Conservation (phyloP, 2,888 invertebrate species). For the Athalia circularis region DNA sequence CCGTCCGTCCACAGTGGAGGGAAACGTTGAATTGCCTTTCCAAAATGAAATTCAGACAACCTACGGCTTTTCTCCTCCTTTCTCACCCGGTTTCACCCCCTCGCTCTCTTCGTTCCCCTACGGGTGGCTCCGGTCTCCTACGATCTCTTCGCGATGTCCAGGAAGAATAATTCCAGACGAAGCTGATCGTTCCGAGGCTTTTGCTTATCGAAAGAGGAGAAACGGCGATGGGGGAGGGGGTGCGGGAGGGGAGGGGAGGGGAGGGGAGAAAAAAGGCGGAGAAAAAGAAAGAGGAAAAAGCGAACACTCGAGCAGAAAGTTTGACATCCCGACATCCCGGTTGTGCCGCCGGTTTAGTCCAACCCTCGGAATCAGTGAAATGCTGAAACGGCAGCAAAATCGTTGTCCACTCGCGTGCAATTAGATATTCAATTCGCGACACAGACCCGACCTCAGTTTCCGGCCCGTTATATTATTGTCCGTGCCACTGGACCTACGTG, state of each 20-base stretch:
- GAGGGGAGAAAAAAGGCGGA: not conserved
- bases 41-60: conserved; percentile 26
- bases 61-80: not conserved
- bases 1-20: not conserved
- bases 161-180: not conserved
- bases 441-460: conserved; percentile 22
- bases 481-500: conserved; percentile 2
- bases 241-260: too few species aligned
- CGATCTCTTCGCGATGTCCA: not conserved
- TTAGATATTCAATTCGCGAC: conserved; percentile 35
- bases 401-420: conserved; percentile 2
- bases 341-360: not conserved
- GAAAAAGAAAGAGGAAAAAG: not conserved
- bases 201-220: conserved; percentile 8
- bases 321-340: conserved; percentile 26
- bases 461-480: conserved; percentile 17
- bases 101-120: not conserved
- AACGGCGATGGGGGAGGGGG: too few species aligned
- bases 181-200: not conserved
- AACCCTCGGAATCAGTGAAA: conserved; percentile 21
- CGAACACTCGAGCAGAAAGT: conserved; percentile 23
- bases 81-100: not conserved
- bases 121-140: not conserved
- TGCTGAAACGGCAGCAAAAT: conserved; percentile 38
- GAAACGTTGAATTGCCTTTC: conserved; percentile 10